Base-by-base conservation (phyloP, 2,888 invertebrate species). In the Dicranocentrus wangi region DNA sequence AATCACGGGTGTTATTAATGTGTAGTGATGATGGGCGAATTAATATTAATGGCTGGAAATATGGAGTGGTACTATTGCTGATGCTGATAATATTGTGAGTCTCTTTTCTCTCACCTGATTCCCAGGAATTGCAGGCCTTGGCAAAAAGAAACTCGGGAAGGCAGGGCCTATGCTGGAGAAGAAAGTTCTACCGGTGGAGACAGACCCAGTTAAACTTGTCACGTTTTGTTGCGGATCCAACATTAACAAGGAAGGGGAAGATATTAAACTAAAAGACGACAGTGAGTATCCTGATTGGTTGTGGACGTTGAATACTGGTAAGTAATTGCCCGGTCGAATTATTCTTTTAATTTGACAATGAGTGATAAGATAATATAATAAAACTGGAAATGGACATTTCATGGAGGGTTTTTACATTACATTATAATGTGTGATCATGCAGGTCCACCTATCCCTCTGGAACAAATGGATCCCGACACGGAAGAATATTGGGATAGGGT, bases 271-370 rank as follows among this genome's bases (percentile, higher is more conserved):
- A 19, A 93, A 93, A 88, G 91, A 93, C 0, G 94, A 95, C 87
- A 90, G 90, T 23, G 95, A 96, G 88, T 98, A 98, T 89, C 98
- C 98, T 0, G 93, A 93, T 1, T 98, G 98, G 98, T 89, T 98
- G 81, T 98, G 97, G 97, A 90, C 87, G 1, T 87, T 98, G 15
- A 89, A 92, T 86, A 91, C 91, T 17, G 94, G 93, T 89, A 85
- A 82, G 65, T 23, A 21, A 10, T 10, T n/a, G n/a, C 25, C 42
- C 7, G 39, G 21, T 13, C 27, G 60, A 7, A 25, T 27, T 51
- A 17, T 51, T 51, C n/a, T 79, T 27, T 2, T 13, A 32, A 17
- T n/a, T 39, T 65, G 3, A 7, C 7, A 51, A 13, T 51, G n/a
- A n/a, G n/a, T n/a, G 39, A 8, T 3, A 47, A 10, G 7, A 47